Evolutionary conservation across 2,113 vertebrate genomes (phyloP), one percentile per base, ranked within the genome.

Genomic region (Cyprinodon tularosa): DNA sequence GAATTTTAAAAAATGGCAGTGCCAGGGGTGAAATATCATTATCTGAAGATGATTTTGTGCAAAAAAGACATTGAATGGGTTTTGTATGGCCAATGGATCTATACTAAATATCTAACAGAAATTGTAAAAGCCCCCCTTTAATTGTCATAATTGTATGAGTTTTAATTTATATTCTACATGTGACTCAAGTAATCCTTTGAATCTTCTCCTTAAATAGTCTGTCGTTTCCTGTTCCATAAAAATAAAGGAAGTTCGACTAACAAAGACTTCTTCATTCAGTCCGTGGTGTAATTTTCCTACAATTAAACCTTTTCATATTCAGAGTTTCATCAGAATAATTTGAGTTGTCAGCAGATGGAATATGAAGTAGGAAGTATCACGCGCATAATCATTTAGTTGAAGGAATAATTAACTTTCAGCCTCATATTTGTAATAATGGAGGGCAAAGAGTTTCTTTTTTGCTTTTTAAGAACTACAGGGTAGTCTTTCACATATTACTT

Each of bases 321-420:
- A 48, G 0, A 1, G 45, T 77, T 76, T 72, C 66, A 47, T 71
- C 9, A 12, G 69, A 63, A 71, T 22, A 48, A 42, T 83, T 72
- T 71, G 84, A 83, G 66, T 61, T 74, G 77, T 83, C 80, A 81
- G 60, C 62, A 65, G 80, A 78, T 80, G 50, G 80, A 64, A 70
- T 29, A 38, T 62, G 59, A 71, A 62, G 59, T 29, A 5, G 77
- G 66, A 62, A 47, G 82, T 65, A 65, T 72, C 77, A 47, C 9
- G 47, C 17, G 4, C 22, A 67, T 68, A 71, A 42, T 72, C 57
- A 37, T 70, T 72, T 79, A 62, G 47, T 17, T 74, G 53, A 42
- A 74, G 70, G 74, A 77, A 79, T 78, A 87, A 89, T 87, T 68
- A 87, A 77, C 67, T 74, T 13, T 61, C 67, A 47, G 29, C 39